Evolutionary conservation across 2,888 invertebrate genomes (phyloP).

Genomic region (Tipula confusa): DNA sequence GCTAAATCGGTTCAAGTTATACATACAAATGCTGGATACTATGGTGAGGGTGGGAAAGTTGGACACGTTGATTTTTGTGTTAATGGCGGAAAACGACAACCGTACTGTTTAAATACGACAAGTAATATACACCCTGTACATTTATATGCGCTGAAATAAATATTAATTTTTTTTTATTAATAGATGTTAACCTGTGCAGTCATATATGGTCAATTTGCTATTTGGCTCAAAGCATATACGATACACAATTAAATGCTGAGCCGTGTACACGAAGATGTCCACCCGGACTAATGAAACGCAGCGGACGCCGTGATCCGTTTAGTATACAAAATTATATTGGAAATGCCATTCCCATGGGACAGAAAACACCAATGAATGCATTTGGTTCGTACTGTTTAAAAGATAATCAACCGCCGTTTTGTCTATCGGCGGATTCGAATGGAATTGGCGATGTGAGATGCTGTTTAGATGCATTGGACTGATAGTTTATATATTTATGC

Average conservation of each 20-base stretch:
- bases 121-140: conserved; percentile 47
- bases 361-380: conserved; percentile 64
- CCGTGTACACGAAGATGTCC: conserved; percentile 72
- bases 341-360: conserved; percentile 62
- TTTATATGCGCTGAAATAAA: background rate
- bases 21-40: conserved; percentile 75
- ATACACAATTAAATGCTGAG: conserved; percentile 56
- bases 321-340: conserved; percentile 51
- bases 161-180: no score
- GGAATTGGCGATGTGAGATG: conserved; percentile 63
- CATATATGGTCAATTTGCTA: conserved; percentile 77
- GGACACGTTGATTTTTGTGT: conserved; percentile 78
- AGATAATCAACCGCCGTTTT: conserved; percentile 64
- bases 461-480: conserved; percentile 47
- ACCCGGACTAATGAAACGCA: conserved; percentile 53
- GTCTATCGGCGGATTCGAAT: conserved; percentile 53
- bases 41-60: conserved; percentile 67
- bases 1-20: conserved; percentile 73
- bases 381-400: conserved; percentile 67
- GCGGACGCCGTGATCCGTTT: background rate
- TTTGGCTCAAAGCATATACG: conserved; percentile 69
- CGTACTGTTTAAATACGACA: conserved; percentile 67
- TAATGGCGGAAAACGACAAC: conserved; percentile 70
- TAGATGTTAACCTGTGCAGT: conserved; percentile 70
- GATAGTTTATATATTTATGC: background rate